Base-by-base conservation (phyloP, 2,797 vertebrate genomes). In the Trachurus trachurus region DNA sequence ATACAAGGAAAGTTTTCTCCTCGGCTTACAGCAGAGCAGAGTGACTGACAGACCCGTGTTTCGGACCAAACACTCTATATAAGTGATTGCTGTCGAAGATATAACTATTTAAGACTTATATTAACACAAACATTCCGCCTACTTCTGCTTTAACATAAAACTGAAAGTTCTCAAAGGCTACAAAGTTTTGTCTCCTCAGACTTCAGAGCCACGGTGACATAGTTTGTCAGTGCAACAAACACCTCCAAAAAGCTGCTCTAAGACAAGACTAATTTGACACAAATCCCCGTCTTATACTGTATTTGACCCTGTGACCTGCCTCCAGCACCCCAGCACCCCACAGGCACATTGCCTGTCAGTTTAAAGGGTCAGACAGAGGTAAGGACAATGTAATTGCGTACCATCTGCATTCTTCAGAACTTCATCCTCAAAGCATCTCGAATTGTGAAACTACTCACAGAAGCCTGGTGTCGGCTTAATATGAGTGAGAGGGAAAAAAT, bases 321-420 rank as follows among this genome's bases (percentile, higher is more conserved):
- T 83, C 71, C 80, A 79, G 76, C 85, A 88, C 83, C 88, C 88
- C 85, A 39, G 79, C 77, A 90, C 88, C 93, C 90, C 79, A 89
- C 64, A 91, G 93, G 93, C 91, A 85, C 78, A 84, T 87, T 87
- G 76, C 80, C 87, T 93, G 89, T 91, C 90, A 92, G 92, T 93
- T 92, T 92, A 93, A 92, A 92, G 88, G 92, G 93, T 95, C 92
- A 94, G 53, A 80, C 76, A 89, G 87, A 94, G 91, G 91, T 93
- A 93, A 94, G 76, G 57, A 72, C 78, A 84, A 82, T 83, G 90
- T 90, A 92, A 92, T 87, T 88, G 83, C 78, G 70, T 89, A 73
- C 78, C 85, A 91, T 85, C 77, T 78, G 75, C 92, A 94, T 94
- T 94, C 92, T 91, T 93, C 44, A 69, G 67, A 57, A 71, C 79